Percentiles rank a stretch among this genome's conserved stretches.
phyloP scores from a whole-genome alignment of 2,888 invertebrate genomes.

The Eremobia ochroleuca region DNA sequence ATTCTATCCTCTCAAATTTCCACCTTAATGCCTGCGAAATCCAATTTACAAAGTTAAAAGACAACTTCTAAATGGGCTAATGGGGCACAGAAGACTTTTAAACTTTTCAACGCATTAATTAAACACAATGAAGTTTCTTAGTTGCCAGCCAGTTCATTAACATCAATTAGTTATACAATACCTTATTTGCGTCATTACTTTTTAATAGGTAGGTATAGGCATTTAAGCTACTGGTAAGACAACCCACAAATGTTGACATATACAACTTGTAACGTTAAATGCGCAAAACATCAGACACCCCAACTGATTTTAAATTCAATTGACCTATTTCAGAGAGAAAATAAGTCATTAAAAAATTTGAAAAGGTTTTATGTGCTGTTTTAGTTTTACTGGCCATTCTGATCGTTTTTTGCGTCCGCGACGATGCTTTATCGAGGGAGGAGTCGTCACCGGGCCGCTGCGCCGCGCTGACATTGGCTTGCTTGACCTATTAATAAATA shows the following conservation, averaged over 20 bases:
- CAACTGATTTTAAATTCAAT: too few relatives aligned
- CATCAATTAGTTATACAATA: slow-evolving; percentile 53
- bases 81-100: slow-evolving; percentile 69
- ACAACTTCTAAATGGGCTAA: slow-evolving; percentile 70
- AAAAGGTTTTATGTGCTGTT: too few relatives aligned
- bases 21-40: slow-evolving; percentile 63
- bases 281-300: too few relatives aligned
- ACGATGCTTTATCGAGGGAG: too few relatives aligned
- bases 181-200: slow-evolving; percentile 28
- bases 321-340: too few relatives aligned
- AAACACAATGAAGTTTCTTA: slow-evolving; percentile 67
- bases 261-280: too few relatives aligned
- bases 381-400: too few relatives aligned
- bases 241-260: background rate
- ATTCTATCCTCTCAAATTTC: slow-evolving; percentile 54
- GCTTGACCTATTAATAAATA: too few relatives aligned
- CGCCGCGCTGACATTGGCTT: too few relatives aligned
- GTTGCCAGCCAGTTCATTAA: slow-evolving; percentile 51
- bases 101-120: slow-evolving; percentile 73
- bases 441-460: too few relatives aligned
- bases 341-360: too few relatives aligned
- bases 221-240: background rate
- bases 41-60: slow-evolving; percentile 67
- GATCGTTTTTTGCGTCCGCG: too few relatives aligned
- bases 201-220: slow-evolving; percentile 26